These are phyloP conservation scores for Ardeotis arabs DNA, from an alignment of 2,113 vertebrate genomes.

Conservation along the genomic window DNA sequence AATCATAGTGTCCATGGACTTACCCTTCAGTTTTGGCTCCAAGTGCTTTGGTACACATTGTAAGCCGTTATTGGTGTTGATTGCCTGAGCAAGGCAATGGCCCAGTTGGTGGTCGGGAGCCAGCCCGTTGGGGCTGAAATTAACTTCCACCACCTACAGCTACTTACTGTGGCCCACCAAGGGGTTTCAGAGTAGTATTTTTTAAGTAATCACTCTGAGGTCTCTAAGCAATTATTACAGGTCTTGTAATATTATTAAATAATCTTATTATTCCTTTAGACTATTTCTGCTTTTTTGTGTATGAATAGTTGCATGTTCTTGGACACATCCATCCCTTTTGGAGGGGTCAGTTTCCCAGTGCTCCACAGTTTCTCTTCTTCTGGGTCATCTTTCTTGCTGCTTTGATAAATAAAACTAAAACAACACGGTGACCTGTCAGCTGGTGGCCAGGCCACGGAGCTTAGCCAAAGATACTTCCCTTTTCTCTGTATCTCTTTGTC, in stretches of 20 bases:
- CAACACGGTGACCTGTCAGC: background rate
- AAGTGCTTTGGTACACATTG: background rate
- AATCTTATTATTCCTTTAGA: background rate
- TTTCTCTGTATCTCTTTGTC: background rate
- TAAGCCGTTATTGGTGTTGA: background rate
- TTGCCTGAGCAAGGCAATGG: background rate
- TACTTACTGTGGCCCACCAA: background rate
- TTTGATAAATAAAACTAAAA: background rate
- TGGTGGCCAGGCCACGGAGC: background rate
- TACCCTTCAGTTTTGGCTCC: background rate
- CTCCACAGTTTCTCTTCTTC: background rate
- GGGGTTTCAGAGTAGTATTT: background rate
- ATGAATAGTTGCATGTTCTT: background rate
- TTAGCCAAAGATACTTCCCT: background rate
- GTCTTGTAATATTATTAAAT: too few relatives aligned
- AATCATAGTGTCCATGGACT: background rate
- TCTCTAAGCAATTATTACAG: rapidly evolving
- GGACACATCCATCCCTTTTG: background rate
- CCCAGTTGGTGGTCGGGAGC: background rate
- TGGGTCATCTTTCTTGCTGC: background rate
- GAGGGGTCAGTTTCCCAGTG: background rate
- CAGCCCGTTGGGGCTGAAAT: background rate
- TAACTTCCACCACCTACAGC: background rate
- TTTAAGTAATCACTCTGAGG: background rate
- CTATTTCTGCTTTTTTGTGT: background rate